Evolutionary conservation across 2,888 invertebrate genomes (phyloP).

Genomic region (Argyresthia goedartella): DNA sequence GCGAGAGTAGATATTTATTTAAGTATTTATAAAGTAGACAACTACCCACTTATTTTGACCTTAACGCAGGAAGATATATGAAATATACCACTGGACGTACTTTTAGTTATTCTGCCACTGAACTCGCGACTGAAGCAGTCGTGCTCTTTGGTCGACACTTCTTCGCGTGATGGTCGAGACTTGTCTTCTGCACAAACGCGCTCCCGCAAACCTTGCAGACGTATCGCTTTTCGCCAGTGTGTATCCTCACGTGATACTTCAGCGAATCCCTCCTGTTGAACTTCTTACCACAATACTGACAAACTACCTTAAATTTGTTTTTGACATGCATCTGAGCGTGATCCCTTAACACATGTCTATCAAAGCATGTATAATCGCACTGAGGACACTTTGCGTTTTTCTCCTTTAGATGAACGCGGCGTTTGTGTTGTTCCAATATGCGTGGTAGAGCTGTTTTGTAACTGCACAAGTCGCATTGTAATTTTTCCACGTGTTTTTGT

Average conservation of each 20-base stretch:
- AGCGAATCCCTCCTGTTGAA: constrained; percentile 6
- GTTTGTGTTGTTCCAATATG: constrained; percentile 16
- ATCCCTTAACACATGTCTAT: constrained; percentile 15
- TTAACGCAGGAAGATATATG: no score
- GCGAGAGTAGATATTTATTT: no score
- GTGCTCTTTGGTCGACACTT: background rate
- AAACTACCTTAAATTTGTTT: constrained; percentile 23
- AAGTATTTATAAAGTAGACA: no score
- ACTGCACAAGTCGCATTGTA: no score
- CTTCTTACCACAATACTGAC: constrained; percentile 1
- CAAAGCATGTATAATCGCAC: constrained; percentile 23
- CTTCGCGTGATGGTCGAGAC: constrained; percentile 5
- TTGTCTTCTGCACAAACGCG: constrained; percentile 5
- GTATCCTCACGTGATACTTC: constrained; percentile 28
- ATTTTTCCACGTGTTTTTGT: no score
- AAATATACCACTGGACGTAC: no score
- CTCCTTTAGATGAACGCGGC: constrained; percentile 23
- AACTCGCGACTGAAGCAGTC: no score
- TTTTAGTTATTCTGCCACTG: no score
- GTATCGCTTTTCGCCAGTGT: constrained; percentile 28
- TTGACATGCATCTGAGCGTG: constrained; percentile 23
- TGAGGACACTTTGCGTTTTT: constrained; percentile 18
- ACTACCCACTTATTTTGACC: no score
- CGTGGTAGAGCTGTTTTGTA: no score
- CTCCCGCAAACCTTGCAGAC: constrained; percentile 17